A percentile compares a stretch with the other conserved stretches of the same genome.
Evolutionary conservation across 2,888 invertebrate species (phyloP).

Genomic region (Drosophila niveifrons): DNA sequence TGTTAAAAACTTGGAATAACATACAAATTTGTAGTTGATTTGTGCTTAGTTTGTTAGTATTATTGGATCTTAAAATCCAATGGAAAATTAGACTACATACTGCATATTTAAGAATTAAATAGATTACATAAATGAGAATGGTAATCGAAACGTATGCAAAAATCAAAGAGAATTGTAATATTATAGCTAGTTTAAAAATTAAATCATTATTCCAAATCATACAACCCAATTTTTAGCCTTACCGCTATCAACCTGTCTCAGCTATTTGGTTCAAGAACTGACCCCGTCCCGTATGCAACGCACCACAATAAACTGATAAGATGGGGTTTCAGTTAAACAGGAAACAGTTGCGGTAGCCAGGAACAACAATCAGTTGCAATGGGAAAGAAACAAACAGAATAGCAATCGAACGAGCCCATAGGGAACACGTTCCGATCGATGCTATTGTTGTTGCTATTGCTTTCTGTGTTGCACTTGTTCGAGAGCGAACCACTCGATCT

Average conservation of each 20-base stretch:
- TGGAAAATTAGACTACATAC: too few species aligned
- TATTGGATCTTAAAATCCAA: too few species aligned
- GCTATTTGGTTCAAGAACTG: slow-evolving; percentile 27
- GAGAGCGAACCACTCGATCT: slow-evolving; percentile 61
- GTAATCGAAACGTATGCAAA: too few species aligned
- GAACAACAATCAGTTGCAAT: neutral
- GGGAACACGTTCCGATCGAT: slow-evolving; percentile 58
- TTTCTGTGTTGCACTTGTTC: slow-evolving; percentile 64
- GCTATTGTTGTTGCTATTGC: slow-evolving; percentile 1
- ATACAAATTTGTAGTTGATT: too few species aligned
- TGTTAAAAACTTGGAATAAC: too few species aligned
- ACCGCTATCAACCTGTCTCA: slow-evolving; percentile 8
- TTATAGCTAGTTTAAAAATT: too few species aligned
- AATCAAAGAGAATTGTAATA: too few species aligned
- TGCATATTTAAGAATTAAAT: too few species aligned
- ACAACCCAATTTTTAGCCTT: neutral
- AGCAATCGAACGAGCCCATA: slow-evolving; percentile 54
- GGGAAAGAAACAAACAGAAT: slow-evolving; percentile 24
- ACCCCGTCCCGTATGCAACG: slow-evolving; percentile 35
- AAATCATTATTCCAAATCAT: neutral
- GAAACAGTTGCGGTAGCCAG: slow-evolving; percentile 51
- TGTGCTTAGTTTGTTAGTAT: too few species aligned
- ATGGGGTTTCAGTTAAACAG: slow-evolving; percentile 52
- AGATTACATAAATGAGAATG: too few species aligned
- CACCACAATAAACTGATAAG: slow-evolving; percentile 59